Evolutionary conservation across 2,888 invertebrate species (phyloP).

Genomic region (Pteria penguin): DNA sequence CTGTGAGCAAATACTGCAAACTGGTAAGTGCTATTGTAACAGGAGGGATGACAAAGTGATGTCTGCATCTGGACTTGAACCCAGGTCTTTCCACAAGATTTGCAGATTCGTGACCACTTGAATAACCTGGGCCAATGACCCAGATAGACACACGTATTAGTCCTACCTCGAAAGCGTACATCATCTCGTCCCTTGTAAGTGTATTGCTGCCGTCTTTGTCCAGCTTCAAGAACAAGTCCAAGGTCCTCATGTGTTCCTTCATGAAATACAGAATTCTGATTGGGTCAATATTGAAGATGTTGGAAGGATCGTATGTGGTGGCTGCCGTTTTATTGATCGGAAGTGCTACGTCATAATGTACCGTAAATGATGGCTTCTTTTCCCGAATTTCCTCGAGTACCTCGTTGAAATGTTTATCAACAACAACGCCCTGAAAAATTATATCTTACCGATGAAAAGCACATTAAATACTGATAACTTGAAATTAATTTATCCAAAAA

Average conservation of each 20-base stretch:
- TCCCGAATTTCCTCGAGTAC: constrained; percentile 64
- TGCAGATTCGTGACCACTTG: too few species aligned
- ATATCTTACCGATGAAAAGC: not conserved
- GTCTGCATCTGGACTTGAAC: too few species aligned
- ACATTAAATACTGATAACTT: too few species aligned
- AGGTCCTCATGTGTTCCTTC: constrained; percentile 73
- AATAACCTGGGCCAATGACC: too few species aligned
- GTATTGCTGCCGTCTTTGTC: constrained; percentile 59
- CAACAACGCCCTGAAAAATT: constrained; percentile 69
- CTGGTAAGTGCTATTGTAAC: too few species aligned
- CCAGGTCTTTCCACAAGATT: too few species aligned
- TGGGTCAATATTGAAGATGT: constrained; percentile 73
- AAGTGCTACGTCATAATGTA: constrained; percentile 61
- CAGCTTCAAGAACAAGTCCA: constrained; percentile 69
- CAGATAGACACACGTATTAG: too few species aligned
- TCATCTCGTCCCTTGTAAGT: constrained; percentile 64
- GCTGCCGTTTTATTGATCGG: constrained; percentile 52
- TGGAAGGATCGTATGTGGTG: constrained; percentile 47
- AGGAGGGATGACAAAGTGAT: too few species aligned
- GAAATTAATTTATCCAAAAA: too few species aligned
- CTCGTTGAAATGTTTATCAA: constrained; percentile 71
- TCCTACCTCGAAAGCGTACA: constrained; percentile 66
- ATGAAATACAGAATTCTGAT: constrained; percentile 70
- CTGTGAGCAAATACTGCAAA: too few species aligned
- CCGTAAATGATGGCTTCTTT: constrained; percentile 57